A percentile compares a stretch with the other conserved stretches of the same genome.
Conservation (phyloP, 2,888 invertebrate genomes). For the Mythimna albipuncta region DNA sequence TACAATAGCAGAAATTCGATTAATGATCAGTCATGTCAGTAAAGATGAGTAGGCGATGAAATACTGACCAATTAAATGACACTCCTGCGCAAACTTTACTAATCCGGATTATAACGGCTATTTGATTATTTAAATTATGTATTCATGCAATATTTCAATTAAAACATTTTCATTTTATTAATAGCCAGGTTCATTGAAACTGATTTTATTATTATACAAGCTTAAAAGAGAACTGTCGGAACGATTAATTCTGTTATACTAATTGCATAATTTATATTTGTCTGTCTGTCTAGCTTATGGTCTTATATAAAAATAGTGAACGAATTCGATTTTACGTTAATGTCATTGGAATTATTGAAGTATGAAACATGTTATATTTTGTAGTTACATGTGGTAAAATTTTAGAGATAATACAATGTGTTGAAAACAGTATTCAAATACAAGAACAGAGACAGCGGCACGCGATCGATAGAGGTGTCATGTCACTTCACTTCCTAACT, state of each 20-base stretch:
- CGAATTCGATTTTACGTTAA: neutral
- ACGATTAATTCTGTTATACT: conserved; percentile 42
- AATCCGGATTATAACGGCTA: conserved; percentile 62
- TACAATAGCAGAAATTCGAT: conserved; percentile 54
- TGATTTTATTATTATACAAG: conserved; percentile 40
- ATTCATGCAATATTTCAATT: conserved; percentile 54
- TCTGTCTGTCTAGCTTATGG: conserved; percentile 18
- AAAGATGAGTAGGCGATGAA: conserved; percentile 70
- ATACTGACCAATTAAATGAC: conserved; percentile 63
- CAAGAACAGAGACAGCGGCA: conserved; percentile 71
- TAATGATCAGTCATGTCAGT: conserved; percentile 44
- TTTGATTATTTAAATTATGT: conserved; percentile 40
- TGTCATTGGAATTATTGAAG: neutral
- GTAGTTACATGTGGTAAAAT: neutral
- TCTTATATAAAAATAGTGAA: conserved; percentile 15
- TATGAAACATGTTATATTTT: conserved; percentile 14
- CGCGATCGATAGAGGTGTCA: conserved; percentile 79
- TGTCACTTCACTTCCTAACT: conserved; percentile 76
- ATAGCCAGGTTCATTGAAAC: conserved; percentile 40
- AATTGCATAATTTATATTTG: conserved; percentile 36
- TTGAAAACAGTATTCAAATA: conserved; percentile 66
- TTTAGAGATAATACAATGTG: conserved; percentile 23
- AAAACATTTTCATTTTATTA: conserved; percentile 44
- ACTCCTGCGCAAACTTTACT: conserved; percentile 64
- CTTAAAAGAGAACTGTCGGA: conserved; percentile 37